phyloP scores from a whole-genome alignment of 1,140 invertebrate species.

The Lepidurus arcticus region DNA sequence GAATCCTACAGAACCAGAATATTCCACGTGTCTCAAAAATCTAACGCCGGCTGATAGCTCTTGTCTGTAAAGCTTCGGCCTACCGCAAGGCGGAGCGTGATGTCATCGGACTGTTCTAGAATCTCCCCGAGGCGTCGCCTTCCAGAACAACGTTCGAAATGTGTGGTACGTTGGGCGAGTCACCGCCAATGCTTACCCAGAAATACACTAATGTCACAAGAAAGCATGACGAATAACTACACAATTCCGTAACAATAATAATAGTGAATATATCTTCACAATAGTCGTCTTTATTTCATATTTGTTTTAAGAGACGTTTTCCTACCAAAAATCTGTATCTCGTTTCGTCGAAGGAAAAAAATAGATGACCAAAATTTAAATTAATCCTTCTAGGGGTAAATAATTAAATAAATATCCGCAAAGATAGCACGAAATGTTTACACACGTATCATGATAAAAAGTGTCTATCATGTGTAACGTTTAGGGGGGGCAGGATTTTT shows the following conservation, averaged over 20 bases:
- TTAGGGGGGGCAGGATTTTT: too few species aligned
- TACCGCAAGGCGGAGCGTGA: neutral
- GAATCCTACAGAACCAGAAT: neutral
- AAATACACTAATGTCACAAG: neutral
- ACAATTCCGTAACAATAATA: too few species aligned
- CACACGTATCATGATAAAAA: too few species aligned
- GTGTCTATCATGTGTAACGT: too few species aligned
- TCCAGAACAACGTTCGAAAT: neutral
- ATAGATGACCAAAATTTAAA: too few species aligned
- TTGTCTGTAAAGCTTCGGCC: neutral
- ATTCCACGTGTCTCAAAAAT: constrained; percentile 13
- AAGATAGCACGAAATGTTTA: too few species aligned
- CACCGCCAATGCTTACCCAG: neutral
- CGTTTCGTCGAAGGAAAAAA: neutral
- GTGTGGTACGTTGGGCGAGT: too few species aligned
- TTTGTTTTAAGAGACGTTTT: neutral
- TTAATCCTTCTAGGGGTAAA: too few species aligned
- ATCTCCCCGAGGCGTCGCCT: neutral
- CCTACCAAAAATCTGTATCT: neutral
- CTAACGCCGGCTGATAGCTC: constrained; percentile 8
- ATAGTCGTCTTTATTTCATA: too few species aligned
- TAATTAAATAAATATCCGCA: too few species aligned
- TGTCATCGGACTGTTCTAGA: neutral
- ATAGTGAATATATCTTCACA: too few species aligned
- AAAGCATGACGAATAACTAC: neutral